phyloP scores from a whole-genome alignment of 2,797 vertebrate species.

The Staurois parvus region DNA sequence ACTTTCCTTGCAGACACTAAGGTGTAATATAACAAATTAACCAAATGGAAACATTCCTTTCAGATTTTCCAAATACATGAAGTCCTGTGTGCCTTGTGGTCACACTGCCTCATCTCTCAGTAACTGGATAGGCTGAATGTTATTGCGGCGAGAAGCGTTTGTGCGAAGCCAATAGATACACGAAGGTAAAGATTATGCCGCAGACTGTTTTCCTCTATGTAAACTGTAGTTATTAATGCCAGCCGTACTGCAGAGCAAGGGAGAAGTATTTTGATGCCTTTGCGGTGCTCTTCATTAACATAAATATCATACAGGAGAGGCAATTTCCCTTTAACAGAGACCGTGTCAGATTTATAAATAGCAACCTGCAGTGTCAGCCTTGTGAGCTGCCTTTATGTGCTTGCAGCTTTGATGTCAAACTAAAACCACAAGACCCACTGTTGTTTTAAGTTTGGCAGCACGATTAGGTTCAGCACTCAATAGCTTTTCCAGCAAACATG shows the following conservation, averaged over 20 bases:
- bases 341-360: conserved; percentile 39
- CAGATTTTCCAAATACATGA: too few species aligned
- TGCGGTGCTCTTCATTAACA: not conserved
- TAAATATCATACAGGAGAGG: not conserved
- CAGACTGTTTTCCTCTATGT: too few species aligned
- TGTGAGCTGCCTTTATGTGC: conserved; percentile 44
- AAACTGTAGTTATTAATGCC: not conserved
- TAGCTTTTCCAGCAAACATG: conserved; percentile 42
- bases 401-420: conserved; percentile 44
- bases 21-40: not conserved
- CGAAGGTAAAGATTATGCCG: too few species aligned
- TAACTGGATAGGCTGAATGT: too few species aligned
- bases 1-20: not conserved
- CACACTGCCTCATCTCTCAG: too few species aligned
- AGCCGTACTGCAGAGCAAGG: not conserved
- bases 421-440: conserved; percentile 43
- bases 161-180: too few species aligned
- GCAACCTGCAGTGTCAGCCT: conserved; percentile 1
- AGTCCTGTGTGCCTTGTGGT: too few species aligned
- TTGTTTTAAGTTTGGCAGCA: conserved; percentile 44
- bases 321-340: conserved; percentile 16
- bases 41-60: too few species aligned
- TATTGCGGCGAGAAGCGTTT: too few species aligned
- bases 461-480: not conserved
- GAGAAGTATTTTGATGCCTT: not conserved